Conservation (phyloP, 2,888 invertebrate genomes). For the Drosophila histrio region DNA sequence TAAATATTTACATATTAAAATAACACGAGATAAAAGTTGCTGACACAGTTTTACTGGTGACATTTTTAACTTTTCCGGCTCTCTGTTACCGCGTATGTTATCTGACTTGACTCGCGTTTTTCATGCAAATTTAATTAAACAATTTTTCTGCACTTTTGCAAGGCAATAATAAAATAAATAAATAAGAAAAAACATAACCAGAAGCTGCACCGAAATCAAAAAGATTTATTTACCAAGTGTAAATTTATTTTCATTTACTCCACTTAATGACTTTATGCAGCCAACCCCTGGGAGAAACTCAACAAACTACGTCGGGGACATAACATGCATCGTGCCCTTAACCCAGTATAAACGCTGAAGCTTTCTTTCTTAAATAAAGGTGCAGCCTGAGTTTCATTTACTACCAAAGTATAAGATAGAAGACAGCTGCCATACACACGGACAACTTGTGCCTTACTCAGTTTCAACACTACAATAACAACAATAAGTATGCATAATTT, state of each 20-base stretch:
- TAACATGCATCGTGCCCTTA: slow-evolving; percentile 24
- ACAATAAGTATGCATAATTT: slow-evolving; percentile 53
- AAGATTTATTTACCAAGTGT: slow-evolving; percentile 78
- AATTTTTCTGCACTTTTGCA: slow-evolving; percentile 9
- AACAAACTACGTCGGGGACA: slow-evolving; percentile 36
- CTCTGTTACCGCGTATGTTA: slow-evolving; percentile 33
- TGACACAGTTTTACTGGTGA: slow-evolving; percentile 45
- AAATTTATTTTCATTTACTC: slow-evolving; percentile 74
- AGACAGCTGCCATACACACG: slow-evolving; percentile 1
- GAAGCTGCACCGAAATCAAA: slow-evolving; percentile 59
- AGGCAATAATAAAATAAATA: slow-evolving; percentile 28
- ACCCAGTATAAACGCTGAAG: slow-evolving; percentile 12
- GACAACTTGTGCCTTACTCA: slow-evolving; percentile 39
- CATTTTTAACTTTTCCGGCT: slow-evolving; percentile 40
- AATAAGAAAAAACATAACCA: slow-evolving; percentile 3
- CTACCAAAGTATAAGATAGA: background rate
- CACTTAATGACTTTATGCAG: slow-evolving; percentile 76
- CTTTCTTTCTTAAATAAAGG: slow-evolving; percentile 66
- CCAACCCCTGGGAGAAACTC: slow-evolving; percentile 14
- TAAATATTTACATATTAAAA: slow-evolving; percentile 27
- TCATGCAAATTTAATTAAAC: slow-evolving; percentile 71
- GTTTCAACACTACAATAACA: slow-evolving; percentile 33
- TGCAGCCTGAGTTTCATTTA: slow-evolving; percentile 55
- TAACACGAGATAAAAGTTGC: slow-evolving; percentile 8
- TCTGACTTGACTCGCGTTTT: slow-evolving; percentile 45